phyloP scores from a whole-genome alignment of 2,797 vertebrate genomes.

The Anisognathus igniventris region DNA sequence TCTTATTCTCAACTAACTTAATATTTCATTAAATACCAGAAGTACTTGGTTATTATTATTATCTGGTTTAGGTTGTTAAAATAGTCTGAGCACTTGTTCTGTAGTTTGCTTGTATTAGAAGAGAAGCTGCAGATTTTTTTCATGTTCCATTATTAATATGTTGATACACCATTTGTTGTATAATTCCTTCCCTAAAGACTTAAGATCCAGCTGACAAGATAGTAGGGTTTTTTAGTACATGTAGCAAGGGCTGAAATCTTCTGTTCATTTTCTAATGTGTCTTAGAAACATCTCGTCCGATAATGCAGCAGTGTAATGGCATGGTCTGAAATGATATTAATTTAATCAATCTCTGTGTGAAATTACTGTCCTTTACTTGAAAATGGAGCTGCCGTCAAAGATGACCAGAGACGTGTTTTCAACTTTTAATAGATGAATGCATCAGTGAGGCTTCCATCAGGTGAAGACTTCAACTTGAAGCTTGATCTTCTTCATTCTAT shows the following conservation, averaged over 20 bases:
- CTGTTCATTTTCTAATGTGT: not conserved
- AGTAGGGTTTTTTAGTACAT: not conserved
- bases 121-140: not conserved
- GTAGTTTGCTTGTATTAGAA: not conserved
- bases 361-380: not conserved
- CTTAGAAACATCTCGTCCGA: not conserved
- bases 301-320: not conserved
- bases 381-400: not conserved
- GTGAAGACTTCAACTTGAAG: conserved; percentile 82
- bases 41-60: not conserved
- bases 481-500: conserved; percentile 86
- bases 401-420: not conserved
- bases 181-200: not conserved
- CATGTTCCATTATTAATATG: not conserved
- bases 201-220: not conserved
- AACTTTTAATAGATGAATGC: conserved; percentile 80
- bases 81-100: not conserved
- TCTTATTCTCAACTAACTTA: not conserved
- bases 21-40: not conserved
- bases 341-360: not conserved
- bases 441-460: conserved; percentile 82
- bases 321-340: not conserved
- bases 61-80: not conserved
- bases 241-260: not conserved
- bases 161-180: not conserved